These are phyloP conservation scores for Thalpophila matura DNA, from an alignment of 2,888 invertebrate species.

Conservation along the genomic window DNA sequence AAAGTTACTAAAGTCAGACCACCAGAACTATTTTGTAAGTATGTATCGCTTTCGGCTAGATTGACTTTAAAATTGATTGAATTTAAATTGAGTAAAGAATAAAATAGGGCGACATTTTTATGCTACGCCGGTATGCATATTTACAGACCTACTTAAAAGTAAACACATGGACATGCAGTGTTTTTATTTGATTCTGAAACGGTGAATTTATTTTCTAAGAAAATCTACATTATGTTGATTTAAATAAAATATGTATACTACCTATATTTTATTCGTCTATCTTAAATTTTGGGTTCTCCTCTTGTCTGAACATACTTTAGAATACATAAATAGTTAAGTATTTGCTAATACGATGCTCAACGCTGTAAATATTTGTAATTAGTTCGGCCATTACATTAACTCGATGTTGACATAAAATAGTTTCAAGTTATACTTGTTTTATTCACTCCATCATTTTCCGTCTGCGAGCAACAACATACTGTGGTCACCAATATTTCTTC, in stretches of 20 bases:
- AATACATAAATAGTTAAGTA: slow-evolving; percentile 56
- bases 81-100: too few species aligned
- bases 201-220: too few species aligned
- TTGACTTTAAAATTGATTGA: too few species aligned
- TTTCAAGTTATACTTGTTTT: slow-evolving; percentile 85
- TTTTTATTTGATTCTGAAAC: background rate
- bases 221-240: too few species aligned
- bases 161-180: too few species aligned
- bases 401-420: slow-evolving; percentile 90
- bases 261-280: background rate
- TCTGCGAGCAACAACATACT: too few species aligned
- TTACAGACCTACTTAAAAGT: too few species aligned
- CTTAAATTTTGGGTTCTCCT: background rate
- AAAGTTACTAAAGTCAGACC: too few species aligned
- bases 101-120: too few species aligned
- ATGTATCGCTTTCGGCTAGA: background rate
- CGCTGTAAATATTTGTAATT: slow-evolving; percentile 83
- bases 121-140: too few species aligned
- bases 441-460: slow-evolving; percentile 61
- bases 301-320: slow-evolving; percentile 38
- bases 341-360: slow-evolving; percentile 80
- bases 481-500: too few species aligned
- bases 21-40: background rate
- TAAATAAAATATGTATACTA: too few species aligned
- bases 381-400: slow-evolving; percentile 74